Base-by-base conservation (phyloP, 2,797 vertebrate genomes). In the Morelia viridis region DNA sequence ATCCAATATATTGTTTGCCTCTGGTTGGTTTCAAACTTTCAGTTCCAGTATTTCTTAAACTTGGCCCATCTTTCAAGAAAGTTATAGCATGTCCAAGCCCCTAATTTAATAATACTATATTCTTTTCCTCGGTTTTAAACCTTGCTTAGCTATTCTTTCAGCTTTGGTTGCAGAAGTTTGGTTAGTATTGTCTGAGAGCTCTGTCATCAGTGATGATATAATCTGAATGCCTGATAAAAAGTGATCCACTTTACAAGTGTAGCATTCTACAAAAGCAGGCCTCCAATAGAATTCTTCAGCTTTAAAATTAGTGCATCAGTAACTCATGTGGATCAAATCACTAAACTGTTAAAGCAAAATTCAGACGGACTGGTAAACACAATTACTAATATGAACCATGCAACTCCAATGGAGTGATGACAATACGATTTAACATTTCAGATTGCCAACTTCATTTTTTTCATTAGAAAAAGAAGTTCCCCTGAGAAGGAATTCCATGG, bases 341-440 rank as follows among this genome's bases (percentile, higher is more conserved):
- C 85, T 94, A 94, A 89, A 91, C 91, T 13, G 0, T 93, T 96
- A 95, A 88, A 87, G 93, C 91, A 94, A 94, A 95, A 95, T 94
- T 94, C 93, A 96, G 68, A 93, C 90, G 87, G 90, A 10, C 68
- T 97, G 89, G 62, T 95, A 94, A 96, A 95, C 92, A 96, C 35
- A 92, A 91, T 94, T 92, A 95, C 95, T 95, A 94, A 94, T 76
- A 92, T 89, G 95, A 96, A 91, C 84, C 58, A 89, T 61, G 88
- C 26, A 93, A 94, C 87, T 91, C 35, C 93, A 91, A 93, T 93
- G 91, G 93, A 96, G 94, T 91, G 86, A 84, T 96, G 95, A 95
- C 93, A 96, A 95, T 95, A 93, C 84, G 85, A 85, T 94, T 95
- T 94, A 95, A 93, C 92, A 93, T 96, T 96, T 96, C 90, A 87